Percentiles rank a stretch among this genome's conserved stretches.
phyloP scores from a whole-genome alignment of 2,888 invertebrate species.

The Oxystoma pomonae region DNA sequence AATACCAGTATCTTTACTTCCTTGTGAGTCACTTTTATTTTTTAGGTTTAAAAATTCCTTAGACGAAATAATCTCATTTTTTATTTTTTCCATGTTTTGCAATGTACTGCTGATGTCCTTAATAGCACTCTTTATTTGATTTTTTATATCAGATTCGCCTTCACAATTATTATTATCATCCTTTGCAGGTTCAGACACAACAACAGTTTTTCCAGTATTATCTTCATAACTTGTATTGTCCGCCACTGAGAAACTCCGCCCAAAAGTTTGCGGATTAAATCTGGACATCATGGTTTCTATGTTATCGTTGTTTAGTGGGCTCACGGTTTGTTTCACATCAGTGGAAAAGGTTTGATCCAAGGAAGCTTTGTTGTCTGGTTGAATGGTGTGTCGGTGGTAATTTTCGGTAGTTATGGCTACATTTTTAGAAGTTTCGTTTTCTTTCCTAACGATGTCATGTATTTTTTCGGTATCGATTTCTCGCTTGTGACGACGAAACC shows the following conservation, averaged over 20 bases:
- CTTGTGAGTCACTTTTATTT: constrained; percentile 1
- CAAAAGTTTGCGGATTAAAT: neutral
- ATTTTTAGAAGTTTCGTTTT: neutral
- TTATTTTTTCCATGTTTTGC: constrained; percentile 3
- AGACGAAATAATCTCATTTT: constrained; percentile 6
- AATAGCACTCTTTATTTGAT: neutral
- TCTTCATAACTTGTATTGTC: neutral
- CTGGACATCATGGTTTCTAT: neutral
- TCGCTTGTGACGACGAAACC: constrained; percentile 16
- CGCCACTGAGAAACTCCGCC: neutral
- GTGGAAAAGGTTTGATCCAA: neutral
- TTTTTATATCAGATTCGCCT: neutral
- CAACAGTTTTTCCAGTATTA: neutral
- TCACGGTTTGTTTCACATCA: neutral
- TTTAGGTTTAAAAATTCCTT: neutral
- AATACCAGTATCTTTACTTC: neutral
- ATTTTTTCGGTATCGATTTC: neutral
- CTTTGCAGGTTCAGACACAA: neutral
- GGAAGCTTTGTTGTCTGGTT: neutral
- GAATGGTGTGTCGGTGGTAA: neutral
- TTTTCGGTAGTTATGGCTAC: neutral
- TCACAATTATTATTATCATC: neutral
- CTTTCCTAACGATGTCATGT: constrained; percentile 2
- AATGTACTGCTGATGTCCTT: neutral
- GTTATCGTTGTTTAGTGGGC: neutral